Evolutionary conservation across 1,140 invertebrate genomes (phyloP), one percentile per base, ranked within the genome.

Genomic region (Drosophila pruinosa): DNA sequence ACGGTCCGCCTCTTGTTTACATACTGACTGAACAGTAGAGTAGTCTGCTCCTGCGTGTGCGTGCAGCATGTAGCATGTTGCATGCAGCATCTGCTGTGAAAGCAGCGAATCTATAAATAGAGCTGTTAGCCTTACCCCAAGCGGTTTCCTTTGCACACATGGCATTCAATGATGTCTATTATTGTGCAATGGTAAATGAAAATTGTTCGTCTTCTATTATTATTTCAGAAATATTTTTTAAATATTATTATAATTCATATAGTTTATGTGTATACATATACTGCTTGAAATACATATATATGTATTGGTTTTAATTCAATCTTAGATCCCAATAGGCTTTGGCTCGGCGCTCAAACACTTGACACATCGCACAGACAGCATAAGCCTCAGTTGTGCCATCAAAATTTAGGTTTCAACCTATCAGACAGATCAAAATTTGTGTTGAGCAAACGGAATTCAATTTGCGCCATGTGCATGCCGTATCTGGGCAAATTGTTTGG

Each of bases 391-490:
- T 38, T 14, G 4, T 10, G 26, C 2, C 6, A 26, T 21, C 3
- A n/a, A 43, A 56, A 50, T 57, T 41, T n/a, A 15, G 17, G 10
- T 36, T n/a, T n/a, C n/a, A n/a, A n/a, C n/a, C n/a, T n/a, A n/a
- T n/a, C n/a, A n/a, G n/a, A n/a, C n/a, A n/a, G 21, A n/a, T 63
- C 7, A 0, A 63, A 54, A 63, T 53, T 63, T 48, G 39, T 24
- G n/a, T 38, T 38, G 2, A 17, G 26, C 26, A 34, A 52, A 21
- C n/a, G 34, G 31, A 21, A n/a, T 6, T 12, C 36, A 38, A 7
- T 22, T 19, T 5, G 8, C 4, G 38, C 14, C 24, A 80, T 81
- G 78, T 81, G 78, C 53, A 36, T 81, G 63, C 77, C 62, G 24
- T 80, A 56, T 2, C 10, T 80, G 39, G 63, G 19, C 17, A 81